Conservation (phyloP, 2,888 invertebrate genomes). For the Thymelicus lineola region DNA sequence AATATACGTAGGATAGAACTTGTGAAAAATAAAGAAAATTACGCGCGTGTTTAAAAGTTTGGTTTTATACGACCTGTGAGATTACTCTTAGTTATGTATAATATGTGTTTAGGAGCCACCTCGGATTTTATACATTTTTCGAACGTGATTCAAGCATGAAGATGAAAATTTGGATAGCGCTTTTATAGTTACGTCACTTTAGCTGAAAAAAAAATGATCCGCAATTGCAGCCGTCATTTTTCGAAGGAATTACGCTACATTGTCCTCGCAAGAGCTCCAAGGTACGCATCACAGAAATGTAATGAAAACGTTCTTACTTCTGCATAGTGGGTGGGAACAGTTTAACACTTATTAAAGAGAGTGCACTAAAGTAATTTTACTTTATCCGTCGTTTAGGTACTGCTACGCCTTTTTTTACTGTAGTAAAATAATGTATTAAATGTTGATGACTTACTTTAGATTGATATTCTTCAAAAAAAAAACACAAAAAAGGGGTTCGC, state of each 20-base stretch:
- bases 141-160: constrained; percentile 29
- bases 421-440: too few species aligned
- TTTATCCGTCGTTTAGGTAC: too few species aligned
- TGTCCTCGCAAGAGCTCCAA: not conserved
- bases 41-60: constrained; percentile 17
- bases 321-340: not conserved
- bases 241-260: constrained; percentile 9
- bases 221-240: constrained; percentile 14
- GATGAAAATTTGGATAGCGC: constrained; percentile 24
- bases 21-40: not conserved
- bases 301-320: not conserved
- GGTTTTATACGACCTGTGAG: constrained; percentile 21
- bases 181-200: constrained; percentile 30
- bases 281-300: not conserved
- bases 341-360: too few species aligned
- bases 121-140: constrained; percentile 26
- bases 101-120: constrained; percentile 25
- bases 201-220: constrained; percentile 27
- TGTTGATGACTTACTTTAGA: too few species aligned
- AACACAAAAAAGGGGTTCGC: too few species aligned
- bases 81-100: constrained; percentile 19
- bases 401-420: too few species aligned
- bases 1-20: too few species aligned
- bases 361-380: too few species aligned
- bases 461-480: too few species aligned